Evolutionary conservation across 2,888 invertebrate species (phyloP).

Genomic region (Cynaeus angustus): DNA sequence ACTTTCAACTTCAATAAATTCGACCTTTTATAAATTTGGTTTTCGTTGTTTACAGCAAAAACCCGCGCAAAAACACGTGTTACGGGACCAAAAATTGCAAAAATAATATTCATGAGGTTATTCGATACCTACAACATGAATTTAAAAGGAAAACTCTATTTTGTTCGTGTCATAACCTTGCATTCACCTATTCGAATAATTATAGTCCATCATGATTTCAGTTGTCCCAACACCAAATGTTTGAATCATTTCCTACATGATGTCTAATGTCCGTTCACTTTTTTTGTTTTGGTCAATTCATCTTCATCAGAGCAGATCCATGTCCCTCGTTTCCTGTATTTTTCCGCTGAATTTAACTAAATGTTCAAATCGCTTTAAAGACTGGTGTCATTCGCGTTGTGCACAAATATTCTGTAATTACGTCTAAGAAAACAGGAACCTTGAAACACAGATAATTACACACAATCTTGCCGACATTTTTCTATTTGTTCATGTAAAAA

Average conservation of each 20-base stretch:
- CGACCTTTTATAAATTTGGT: constrained; percentile 1
- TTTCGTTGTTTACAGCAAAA: background rate
- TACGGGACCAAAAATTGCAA: no score
- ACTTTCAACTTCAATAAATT: background rate
- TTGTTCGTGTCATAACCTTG: background rate
- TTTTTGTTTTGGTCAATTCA: constrained; percentile 23
- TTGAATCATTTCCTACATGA: constrained; percentile 31
- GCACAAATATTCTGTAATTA: constrained; percentile 37
- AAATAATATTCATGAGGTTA: no score
- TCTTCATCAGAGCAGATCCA: constrained; percentile 28
- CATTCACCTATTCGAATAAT: background rate
- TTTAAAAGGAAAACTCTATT: no score
- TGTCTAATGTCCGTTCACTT: background rate
- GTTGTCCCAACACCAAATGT: constrained; percentile 1
- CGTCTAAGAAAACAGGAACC: constrained; percentile 20
- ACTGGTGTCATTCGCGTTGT: constrained; percentile 17
- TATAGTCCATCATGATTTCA: background rate
- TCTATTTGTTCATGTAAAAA: constrained; percentile 28
- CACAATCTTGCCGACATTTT: constrained; percentile 23
- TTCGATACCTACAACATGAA: no score
- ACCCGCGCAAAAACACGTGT: no score
- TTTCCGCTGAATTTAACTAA: constrained; percentile 22
- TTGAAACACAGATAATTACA: constrained; percentile 16
- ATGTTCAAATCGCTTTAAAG: constrained; percentile 9
- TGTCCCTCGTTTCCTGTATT: background rate